phyloP scores from a whole-genome alignment of 2,113 vertebrate species.

The Nibea albiflora region DNA sequence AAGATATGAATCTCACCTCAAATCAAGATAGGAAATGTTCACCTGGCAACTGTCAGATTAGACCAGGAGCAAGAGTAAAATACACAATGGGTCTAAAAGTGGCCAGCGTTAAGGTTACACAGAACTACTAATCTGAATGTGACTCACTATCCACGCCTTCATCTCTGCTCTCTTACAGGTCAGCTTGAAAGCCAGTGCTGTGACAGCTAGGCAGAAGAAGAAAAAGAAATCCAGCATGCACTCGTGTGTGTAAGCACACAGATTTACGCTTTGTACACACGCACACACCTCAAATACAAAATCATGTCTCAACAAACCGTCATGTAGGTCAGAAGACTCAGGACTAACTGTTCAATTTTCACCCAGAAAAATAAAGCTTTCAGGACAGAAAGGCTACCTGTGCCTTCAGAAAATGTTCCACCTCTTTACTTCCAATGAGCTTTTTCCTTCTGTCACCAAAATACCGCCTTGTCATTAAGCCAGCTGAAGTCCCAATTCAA shows the following conservation, averaged over 20 bases:
- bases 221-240: slow-evolving; percentile 1
- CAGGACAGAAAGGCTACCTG: slow-evolving; percentile 51
- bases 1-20: slow-evolving; percentile 62
- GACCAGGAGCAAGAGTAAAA: slow-evolving; percentile 48
- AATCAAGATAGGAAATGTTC: slow-evolving; percentile 63
- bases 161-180: slow-evolving; percentile 37
- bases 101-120: slow-evolving; percentile 39
- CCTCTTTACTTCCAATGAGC: slow-evolving; percentile 77
- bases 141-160: slow-evolving; percentile 43
- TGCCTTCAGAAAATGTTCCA: slow-evolving; percentile 69
- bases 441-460: slow-evolving; percentile 68
- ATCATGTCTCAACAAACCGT: slow-evolving; percentile 42
- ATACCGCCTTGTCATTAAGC: slow-evolving; percentile 79
- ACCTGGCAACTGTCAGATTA: slow-evolving; percentile 63
- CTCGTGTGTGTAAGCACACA: slow-evolving; percentile 17
- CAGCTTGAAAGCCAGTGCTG: slow-evolving; percentile 12
- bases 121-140: slow-evolving; percentile 21
- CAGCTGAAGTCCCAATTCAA: slow-evolving; percentile 81
- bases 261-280: background rate
- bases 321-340: slow-evolving; percentile 40
- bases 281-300: slow-evolving; percentile 26
- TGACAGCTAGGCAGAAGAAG: slow-evolving; percentile 2
- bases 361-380: slow-evolving; percentile 51
- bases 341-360: slow-evolving; percentile 62
- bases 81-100: slow-evolving; percentile 47